These are phyloP conservation scores for Mixornis gularis DNA, from an alignment of 2,113 vertebrate genomes.

Conservation along the genomic window DNA sequence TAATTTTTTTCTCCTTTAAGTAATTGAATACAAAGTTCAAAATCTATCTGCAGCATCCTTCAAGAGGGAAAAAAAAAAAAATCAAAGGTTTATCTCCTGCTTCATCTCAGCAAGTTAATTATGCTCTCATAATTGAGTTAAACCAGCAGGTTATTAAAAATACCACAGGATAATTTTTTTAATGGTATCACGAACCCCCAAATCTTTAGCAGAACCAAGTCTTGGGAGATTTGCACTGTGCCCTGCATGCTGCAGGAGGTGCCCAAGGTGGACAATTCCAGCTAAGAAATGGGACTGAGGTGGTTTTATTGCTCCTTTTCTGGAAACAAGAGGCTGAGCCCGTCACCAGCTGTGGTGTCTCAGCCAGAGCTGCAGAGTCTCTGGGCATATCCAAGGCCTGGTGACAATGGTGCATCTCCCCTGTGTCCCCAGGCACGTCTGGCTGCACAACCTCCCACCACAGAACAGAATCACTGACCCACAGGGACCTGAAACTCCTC, in stretches of 20 bases:
- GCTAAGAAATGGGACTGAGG: not conserved
- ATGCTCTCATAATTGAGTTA: slow-evolving; percentile 47
- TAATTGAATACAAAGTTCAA: slow-evolving; percentile 55
- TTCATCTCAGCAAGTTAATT: slow-evolving; percentile 56
- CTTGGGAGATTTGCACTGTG: not conserved
- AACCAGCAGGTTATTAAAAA: slow-evolving; percentile 47
- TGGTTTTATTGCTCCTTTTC: not conserved
- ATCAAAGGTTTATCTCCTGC: slow-evolving; percentile 49
- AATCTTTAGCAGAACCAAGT: not conserved
- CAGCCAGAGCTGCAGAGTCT: not conserved
- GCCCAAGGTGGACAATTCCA: not conserved
- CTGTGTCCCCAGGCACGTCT: not conserved
- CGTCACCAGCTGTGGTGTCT: not conserved
- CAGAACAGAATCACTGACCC: not conserved
- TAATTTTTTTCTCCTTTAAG: slow-evolving; percentile 49
- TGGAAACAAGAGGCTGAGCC: not conserved
- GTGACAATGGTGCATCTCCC: fast-evolving
- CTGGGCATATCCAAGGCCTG: fast-evolving
- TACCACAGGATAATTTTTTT: not conserved
- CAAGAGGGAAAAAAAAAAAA: not conserved
- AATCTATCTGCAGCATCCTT: slow-evolving; percentile 35
- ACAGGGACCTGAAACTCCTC: not conserved
- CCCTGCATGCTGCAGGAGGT: not conserved
- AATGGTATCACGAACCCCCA: not conserved
- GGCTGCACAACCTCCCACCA: not conserved